Percentiles rank a stretch among this genome's conserved stretches.
phyloP scores from a whole-genome alignment of 53 echinoderm and acorn worm genomes.

The Glandiceps talaboti region DNA sequence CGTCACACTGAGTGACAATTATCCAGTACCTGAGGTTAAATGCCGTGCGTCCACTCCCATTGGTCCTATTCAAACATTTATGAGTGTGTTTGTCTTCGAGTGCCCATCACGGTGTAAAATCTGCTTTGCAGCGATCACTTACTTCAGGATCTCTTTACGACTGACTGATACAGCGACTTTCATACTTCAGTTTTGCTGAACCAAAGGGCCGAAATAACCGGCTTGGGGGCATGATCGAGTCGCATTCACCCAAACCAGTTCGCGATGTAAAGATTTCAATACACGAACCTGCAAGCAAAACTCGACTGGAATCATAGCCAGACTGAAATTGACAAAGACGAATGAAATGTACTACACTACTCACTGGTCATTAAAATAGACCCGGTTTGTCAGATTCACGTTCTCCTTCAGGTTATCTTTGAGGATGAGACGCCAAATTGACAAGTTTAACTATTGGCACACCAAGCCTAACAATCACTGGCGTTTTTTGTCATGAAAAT shows the following conservation, averaged over 20 bases:
- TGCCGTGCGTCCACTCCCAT: neutral
- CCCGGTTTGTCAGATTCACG: neutral
- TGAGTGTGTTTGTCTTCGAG: neutral
- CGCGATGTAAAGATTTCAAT: neutral
- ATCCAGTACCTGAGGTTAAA: too few species aligned
- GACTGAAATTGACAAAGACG: neutral
- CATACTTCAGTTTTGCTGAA: neutral
- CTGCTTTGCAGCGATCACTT: neutral
- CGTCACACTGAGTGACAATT: too few species aligned
- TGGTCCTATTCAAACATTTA: neutral
- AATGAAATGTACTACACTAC: neutral
- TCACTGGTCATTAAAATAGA: neutral
- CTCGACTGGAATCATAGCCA: neutral
- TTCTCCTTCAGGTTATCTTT: neutral
- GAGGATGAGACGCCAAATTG: too few species aligned
- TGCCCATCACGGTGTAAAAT: neutral
- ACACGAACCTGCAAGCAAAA: neutral
- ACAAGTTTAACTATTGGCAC: too few species aligned
- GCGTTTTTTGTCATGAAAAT: too few species aligned
- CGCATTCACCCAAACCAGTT: neutral
- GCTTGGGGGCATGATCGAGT: neutral
- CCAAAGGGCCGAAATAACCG: neutral
- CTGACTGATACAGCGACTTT: neutral
- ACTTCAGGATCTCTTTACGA: neutral
- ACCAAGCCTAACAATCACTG: too few species aligned